Evolutionary conservation across 2,113 vertebrate genomes (phyloP).

Genomic region (Vidua macroura): DNA sequence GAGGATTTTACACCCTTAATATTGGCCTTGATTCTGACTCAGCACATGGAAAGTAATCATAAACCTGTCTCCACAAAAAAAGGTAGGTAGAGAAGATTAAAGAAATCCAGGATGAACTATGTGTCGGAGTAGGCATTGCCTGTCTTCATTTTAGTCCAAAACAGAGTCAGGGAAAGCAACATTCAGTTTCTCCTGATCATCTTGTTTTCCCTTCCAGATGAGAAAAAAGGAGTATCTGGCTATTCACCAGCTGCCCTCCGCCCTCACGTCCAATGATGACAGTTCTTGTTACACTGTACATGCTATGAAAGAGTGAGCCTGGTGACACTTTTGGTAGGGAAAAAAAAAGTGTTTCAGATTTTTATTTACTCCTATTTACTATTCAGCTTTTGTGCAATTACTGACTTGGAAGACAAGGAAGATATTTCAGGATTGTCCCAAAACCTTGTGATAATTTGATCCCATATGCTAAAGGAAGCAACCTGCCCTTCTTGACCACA

Average conservation of each 20-base stretch:
- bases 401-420: not conserved
- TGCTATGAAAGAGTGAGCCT: not conserved
- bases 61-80: not conserved
- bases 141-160: not conserved
- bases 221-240: constrained; percentile 12
- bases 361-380: not conserved
- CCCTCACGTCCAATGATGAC: constrained; percentile 23
- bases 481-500: not conserved
- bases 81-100: not conserved
- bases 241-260: constrained; percentile 18
- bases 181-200: not conserved
- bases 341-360: not conserved
- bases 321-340: not conserved
- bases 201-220: constrained; percentile 5
- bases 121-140: not conserved
- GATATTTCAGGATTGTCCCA: not conserved
- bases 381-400: not conserved
- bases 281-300: constrained; percentile 48
- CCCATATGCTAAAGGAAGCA: not conserved
- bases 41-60: not conserved
- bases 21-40: not conserved
- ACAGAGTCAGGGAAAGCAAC: not conserved
- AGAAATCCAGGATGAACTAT: not conserved
- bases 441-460: not conserved
- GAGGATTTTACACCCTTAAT: not conserved